phyloP scores from a whole-genome alignment of 2,888 invertebrate genomes.

The Patella caerulea region DNA sequence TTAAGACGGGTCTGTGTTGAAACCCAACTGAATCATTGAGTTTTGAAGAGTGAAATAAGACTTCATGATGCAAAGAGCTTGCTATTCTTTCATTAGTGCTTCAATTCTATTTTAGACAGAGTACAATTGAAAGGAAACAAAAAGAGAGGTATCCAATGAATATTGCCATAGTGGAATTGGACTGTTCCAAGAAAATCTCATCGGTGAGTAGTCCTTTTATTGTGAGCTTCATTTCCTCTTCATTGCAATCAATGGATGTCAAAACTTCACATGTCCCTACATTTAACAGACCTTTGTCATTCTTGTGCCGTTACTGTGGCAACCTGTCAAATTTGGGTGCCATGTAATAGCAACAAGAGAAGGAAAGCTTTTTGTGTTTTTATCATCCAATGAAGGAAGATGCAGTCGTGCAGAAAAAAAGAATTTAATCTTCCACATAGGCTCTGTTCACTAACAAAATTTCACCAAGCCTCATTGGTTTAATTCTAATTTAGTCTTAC shows the following conservation, averaged over 20 bases:
- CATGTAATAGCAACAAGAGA: constrained; percentile 37
- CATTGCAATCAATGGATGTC: constrained; percentile 38
- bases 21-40: constrained; percentile 3
- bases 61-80: constrained; percentile 18
- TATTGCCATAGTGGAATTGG: constrained; percentile 20
- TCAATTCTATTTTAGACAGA: constrained; percentile 40
- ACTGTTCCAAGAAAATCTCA: constrained; percentile 25
- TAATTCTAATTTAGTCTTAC: constrained; percentile 3
- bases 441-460: constrained; percentile 10
- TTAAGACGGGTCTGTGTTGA: no score
- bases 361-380: constrained; percentile 28
- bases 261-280: constrained; percentile 39
- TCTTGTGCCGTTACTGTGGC: constrained; percentile 39
- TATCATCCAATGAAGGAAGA: neutral
- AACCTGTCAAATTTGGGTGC: constrained; percentile 34
- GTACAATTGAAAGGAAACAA: constrained; percentile 38
- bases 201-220: constrained; percentile 37
- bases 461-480: constrained; percentile 8
- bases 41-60: constrained; percentile 17
- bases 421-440: constrained; percentile 12
- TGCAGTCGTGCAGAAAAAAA: constrained; percentile 1
- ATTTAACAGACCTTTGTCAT: constrained; percentile 37
- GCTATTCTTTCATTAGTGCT: constrained; percentile 29
- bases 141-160: constrained; percentile 25
- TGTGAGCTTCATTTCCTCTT: constrained; percentile 41